Evolutionary conservation across 2,797 vertebrate species (phyloP).

Genomic region (Cichlasoma orientale): DNA sequence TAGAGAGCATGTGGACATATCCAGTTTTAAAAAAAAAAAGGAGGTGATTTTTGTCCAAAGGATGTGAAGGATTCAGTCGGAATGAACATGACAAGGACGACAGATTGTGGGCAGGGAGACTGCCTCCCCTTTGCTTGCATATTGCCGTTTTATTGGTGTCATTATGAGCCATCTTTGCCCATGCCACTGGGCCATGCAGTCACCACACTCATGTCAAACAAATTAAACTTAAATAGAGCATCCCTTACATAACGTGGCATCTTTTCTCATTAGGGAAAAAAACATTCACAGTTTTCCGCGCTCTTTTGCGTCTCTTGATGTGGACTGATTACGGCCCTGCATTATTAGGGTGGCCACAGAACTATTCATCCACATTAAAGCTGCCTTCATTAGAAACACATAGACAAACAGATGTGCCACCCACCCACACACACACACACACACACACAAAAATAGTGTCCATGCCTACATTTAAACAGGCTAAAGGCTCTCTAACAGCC

Average conservation of each 20-base stretch:
- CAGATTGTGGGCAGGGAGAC: slow-evolving; percentile 1
- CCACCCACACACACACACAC: neutral
- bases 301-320: slow-evolving; percentile 44
- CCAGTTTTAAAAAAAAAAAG: neutral
- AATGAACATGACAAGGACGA: neutral
- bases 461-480: slow-evolving; percentile 17
- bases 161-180: slow-evolving; percentile 29
- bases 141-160: slow-evolving; percentile 31
- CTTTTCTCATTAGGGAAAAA: slow-evolving; percentile 71
- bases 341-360: slow-evolving; percentile 55
- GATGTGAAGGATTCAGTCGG: neutral
- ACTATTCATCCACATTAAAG: slow-evolving; percentile 59
- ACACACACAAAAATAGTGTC: slow-evolving; percentile 22
- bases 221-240: slow-evolving; percentile 69
- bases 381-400: slow-evolving; percentile 47
- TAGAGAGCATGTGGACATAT: neutral
- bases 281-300: slow-evolving; percentile 41
- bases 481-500: slow-evolving; percentile 40
- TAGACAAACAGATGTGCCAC: slow-evolving; percentile 49
- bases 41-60: neutral
- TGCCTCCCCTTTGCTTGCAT: slow-evolving; percentile 15
- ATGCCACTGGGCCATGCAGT: slow-evolving; percentile 48
- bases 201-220: slow-evolving; percentile 62
- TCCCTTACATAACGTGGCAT: slow-evolving; percentile 67
- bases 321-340: slow-evolving; percentile 51